Base-by-base conservation (phyloP, 1,140 invertebrate species). In the Plectrocnemia conspersa region DNA sequence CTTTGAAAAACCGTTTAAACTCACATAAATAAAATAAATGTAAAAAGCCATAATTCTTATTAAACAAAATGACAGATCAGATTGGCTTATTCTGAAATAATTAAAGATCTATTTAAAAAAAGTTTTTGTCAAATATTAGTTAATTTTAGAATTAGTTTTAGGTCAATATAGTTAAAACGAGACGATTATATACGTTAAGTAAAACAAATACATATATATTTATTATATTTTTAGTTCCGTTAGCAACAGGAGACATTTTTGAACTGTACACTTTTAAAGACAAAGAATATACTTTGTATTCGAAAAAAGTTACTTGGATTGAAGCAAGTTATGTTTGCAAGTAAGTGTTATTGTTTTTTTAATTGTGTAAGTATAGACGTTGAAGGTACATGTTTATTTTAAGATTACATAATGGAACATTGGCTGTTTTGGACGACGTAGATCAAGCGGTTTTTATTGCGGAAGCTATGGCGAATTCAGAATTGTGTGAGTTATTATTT, bases 401-500 rank as follows among this genome's bases (percentile, higher is more conserved):
- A n/a, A 52, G 50, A 21, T 24, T 13, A 13, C 13, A 7, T 2
- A 52, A 42, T 27, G 36, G 21, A 13, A 9, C 2, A 9, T 27
- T 57, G 3, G 55, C 48, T 15, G 15, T 52, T 7, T 29, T 57
- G 4, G 41, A 57, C 22, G 32, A 50, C n/a, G 23, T 16, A 10
- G 22, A 13, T 2, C 23, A 45, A 15, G 55, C 55, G 4, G 16
- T 38, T 19, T 57, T 45, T 32, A 24, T 57, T 9, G 55, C 55
- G 2, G 55, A 57, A 44, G 48, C 47, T 4, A 10, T 57, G 18
- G 25, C 40, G 11, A 41, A 52, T 36, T 41, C 48, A 7, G 38
- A 46, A 25, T 13, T 52, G 11, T 22, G 55, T 57, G 45, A 52
- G 48, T 52, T 24, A 23, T 18, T 3, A 24, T 11, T 10, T 33